These are phyloP conservation scores for Drosophila meridiana DNA, from an alignment of 2,888 invertebrate genomes.

Conservation along the genomic window DNA sequence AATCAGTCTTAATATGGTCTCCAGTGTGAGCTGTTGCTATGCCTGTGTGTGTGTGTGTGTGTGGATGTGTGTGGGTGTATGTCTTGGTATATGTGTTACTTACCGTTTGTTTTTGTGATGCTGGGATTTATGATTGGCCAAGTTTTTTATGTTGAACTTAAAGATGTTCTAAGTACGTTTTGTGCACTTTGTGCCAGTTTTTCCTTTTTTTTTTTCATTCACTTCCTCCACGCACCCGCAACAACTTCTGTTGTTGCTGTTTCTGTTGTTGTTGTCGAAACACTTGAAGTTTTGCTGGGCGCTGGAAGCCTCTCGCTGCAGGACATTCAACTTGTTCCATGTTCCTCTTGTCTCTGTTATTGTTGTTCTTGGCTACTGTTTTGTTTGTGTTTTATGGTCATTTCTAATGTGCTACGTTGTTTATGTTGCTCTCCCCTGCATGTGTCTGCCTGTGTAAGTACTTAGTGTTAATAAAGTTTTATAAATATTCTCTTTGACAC, in stretches of 20 bases:
- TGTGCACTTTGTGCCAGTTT: constrained; percentile 68
- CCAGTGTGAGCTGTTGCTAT: constrained; percentile 56
- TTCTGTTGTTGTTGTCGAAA: constrained; percentile 42
- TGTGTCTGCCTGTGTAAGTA: constrained; percentile 51
- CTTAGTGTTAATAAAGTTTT: constrained; percentile 81
- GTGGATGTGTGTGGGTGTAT: constrained; percentile 2
- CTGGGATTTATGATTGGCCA: constrained; percentile 77
- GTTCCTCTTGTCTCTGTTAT: constrained; percentile 28
- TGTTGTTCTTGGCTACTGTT: constrained; percentile 75
- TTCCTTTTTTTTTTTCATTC: constrained; percentile 34
- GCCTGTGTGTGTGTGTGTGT: neutral
- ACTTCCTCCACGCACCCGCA: constrained; percentile 12
- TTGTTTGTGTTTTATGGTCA: constrained; percentile 80
- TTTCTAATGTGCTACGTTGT: constrained; percentile 62
- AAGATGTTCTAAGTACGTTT: constrained; percentile 76
- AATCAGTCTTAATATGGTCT: constrained; percentile 77
- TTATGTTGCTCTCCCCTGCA: constrained; percentile 2
- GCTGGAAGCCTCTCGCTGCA: constrained; percentile 52
- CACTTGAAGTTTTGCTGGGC: constrained; percentile 68
- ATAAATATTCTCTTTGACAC: constrained; percentile 82
- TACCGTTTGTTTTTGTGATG: constrained; percentile 55
- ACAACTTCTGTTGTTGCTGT: constrained; percentile 7
- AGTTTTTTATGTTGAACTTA: constrained; percentile 76
- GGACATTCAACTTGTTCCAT: constrained; percentile 69
- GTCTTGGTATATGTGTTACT: constrained; percentile 36